Base-by-base conservation (phyloP, 2,113 vertebrate genomes). In the Phoxinus phoxinus region DNA sequence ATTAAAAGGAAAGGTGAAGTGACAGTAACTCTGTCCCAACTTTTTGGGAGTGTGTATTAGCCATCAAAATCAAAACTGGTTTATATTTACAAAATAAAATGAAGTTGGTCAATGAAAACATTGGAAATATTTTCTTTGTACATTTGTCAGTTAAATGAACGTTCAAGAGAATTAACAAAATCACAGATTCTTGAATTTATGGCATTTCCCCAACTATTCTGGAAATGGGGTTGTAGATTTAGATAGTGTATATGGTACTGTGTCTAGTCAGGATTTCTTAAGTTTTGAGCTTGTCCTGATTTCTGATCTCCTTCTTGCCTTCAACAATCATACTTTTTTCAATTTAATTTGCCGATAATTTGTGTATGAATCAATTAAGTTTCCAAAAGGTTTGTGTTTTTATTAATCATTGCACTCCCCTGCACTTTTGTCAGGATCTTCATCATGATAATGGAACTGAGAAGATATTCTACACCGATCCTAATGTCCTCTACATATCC, bases 371-470 rank as follows among this genome's bases (percentile, higher is more conserved):
- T 25, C 19, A 7, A 46, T 46, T 6, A 46, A 1, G 4, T 44
- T 44, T 46, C 23, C 21, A 30, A 72, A 21, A 69, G 12, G n/a
- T 27, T 27, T 37, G 8, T 67, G 6, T 37, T 69, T 67, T 61
- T 46, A 35, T 74, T 83, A 74, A 71, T 21, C 69, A 51, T 19
- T 32, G 35, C 11, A 21, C 21, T 69, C 2, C 35, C 30, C 23
- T 46, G 11, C 25, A 23, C 4, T 32, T 13, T 19, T 91, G 6
- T 1, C 76, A 99, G 98, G 98, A 98, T 3, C 94, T 99, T 86
- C 98, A 98, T 93, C 98, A 99, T 6, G 97, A 97, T 35, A 97
- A 97, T 0, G 96, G 96, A 35, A 97, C 96, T 19, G 97, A 98
- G 93, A 94, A 97, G 35, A 95, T 96, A 27, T 99, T 98, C 93